Percentiles rank a stretch among this genome's conserved stretches.
These are phyloP conservation scores for Tyrannus savana DNA, from an alignment of 2,113 vertebrate species.

Conservation along the genomic window DNA sequence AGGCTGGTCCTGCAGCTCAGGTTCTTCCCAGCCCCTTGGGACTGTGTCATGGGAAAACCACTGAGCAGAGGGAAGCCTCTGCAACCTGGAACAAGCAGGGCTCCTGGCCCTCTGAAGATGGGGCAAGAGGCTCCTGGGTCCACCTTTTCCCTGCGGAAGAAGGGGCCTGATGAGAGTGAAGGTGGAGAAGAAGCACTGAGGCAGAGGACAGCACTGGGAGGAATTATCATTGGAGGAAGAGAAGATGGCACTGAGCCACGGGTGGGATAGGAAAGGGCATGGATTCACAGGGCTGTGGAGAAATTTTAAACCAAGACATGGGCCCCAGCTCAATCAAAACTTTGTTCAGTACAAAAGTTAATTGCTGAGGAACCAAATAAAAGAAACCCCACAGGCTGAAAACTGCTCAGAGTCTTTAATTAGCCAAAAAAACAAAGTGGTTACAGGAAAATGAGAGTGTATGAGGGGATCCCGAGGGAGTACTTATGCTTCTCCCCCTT, in stretches of 20 bases:
- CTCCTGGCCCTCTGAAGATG: not conserved
- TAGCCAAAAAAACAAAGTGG: slow-evolving; percentile 71
- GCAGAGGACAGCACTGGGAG: not conserved
- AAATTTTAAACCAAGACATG: slow-evolving; percentile 31
- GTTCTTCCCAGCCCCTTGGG: not conserved
- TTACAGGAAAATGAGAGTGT: slow-evolving; percentile 67
- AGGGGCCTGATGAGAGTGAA: not conserved
- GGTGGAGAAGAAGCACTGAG: not conserved
- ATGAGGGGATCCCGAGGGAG: slow-evolving; percentile 55
- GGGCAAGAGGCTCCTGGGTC: not conserved
- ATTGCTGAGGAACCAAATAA: slow-evolving; percentile 79
- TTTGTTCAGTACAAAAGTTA: slow-evolving; percentile 73
- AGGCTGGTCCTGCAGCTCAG: slow-evolving; percentile 19
- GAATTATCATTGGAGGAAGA: not conserved
- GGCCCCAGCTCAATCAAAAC: slow-evolving; percentile 67
- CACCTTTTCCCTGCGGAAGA: not conserved
- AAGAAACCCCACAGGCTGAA: slow-evolving; percentile 76
- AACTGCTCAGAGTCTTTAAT: slow-evolving; percentile 77
- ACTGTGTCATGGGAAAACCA: not conserved
- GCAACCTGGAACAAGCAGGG: not conserved
- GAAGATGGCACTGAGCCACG: not conserved
- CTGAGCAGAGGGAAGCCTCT: not conserved
- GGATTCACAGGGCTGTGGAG: not conserved
- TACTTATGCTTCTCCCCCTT: not conserved
- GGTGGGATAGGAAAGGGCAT: not conserved